These are phyloP conservation scores for Caenorhabditis sinica DNA, from an alignment of 2,888 invertebrate species.

Conservation along the genomic window DNA sequence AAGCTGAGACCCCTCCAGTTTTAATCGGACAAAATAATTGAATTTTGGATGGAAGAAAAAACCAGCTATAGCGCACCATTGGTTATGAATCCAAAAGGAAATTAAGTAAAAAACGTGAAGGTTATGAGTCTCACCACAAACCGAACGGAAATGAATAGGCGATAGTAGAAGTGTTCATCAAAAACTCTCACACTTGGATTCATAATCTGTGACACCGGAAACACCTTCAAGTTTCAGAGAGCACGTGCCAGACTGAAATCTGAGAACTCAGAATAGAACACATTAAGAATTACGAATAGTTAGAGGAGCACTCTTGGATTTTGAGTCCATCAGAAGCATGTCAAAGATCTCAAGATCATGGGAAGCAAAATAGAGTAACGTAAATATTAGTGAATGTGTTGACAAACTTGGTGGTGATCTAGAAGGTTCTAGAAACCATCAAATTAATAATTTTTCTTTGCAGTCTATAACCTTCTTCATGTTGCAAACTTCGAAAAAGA, in stretches of 20 bases:
- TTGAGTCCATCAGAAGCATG: background rate
- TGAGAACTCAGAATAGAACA: slow-evolving; percentile 19
- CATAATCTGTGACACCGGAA: background rate
- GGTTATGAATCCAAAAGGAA: too few relatives aligned
- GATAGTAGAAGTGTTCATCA: background rate
- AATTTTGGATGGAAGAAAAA: too few relatives aligned
- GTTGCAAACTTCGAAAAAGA: background rate
- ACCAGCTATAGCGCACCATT: too few relatives aligned
- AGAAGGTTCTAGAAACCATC: background rate
- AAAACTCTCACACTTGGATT: background rate
- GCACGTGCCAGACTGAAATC: slow-evolving; percentile 10
- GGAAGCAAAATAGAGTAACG: background rate
- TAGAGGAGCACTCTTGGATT: background rate
- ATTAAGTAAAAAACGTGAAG: too few relatives aligned
- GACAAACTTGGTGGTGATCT: background rate
- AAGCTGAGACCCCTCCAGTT: too few relatives aligned
- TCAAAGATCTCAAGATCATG: slow-evolving; percentile 7
- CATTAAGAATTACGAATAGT: slow-evolving; percentile 15
- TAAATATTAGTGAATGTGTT: too few relatives aligned
- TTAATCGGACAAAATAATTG: too few relatives aligned
- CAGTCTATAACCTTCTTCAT: background rate
- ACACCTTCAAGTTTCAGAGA: background rate
- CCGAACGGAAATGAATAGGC: background rate
- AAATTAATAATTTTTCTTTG: background rate
- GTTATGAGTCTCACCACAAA: too few relatives aligned